These are phyloP conservation scores for Noctuana brunneofusca DNA, from an alignment of 2,888 invertebrate genomes.

Conservation along the genomic window DNA sequence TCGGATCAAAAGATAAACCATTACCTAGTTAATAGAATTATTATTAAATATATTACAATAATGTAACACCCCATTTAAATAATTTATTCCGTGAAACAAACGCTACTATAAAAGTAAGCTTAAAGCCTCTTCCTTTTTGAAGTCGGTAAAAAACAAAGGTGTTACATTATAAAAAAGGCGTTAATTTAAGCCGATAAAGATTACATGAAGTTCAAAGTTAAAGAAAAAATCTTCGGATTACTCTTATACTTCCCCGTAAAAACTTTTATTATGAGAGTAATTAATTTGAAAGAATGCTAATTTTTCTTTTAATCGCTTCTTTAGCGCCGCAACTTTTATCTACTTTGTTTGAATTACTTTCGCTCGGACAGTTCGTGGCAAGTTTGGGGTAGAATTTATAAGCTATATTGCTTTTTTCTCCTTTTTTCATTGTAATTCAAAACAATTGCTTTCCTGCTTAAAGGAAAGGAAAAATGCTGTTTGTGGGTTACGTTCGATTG, in stretches of 20 bases:
- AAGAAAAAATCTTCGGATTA: constrained; percentile 58
- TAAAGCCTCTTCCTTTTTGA: no score
- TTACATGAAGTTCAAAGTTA: constrained; percentile 29
- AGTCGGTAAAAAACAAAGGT: background rate
- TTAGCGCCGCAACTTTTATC: constrained; percentile 78
- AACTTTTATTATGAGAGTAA: constrained; percentile 77
- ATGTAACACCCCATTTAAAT: no score
- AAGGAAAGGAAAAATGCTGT: background rate
- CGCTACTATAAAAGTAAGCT: no score
- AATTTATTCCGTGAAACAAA: no score
- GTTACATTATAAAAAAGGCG: constrained; percentile 27
- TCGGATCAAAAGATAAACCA: no score
- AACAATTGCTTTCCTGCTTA: constrained; percentile 44
- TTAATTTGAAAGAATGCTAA: constrained; percentile 81
- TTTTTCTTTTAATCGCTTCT: constrained; percentile 81
- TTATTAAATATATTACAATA: no score
- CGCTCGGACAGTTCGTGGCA: constrained; percentile 64
- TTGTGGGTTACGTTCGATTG: no score
- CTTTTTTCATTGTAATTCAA: constrained; percentile 49
- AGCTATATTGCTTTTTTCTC: constrained; percentile 50
- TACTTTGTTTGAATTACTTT: constrained; percentile 81
- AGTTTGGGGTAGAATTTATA: constrained; percentile 62
- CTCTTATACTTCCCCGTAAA: constrained; percentile 64
- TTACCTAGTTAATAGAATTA: no score
- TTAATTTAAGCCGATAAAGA: constrained; percentile 30